These are phyloP conservation scores for Microplitis mediator DNA, from an alignment of 1,140 invertebrate species.

Conservation along the genomic window DNA sequence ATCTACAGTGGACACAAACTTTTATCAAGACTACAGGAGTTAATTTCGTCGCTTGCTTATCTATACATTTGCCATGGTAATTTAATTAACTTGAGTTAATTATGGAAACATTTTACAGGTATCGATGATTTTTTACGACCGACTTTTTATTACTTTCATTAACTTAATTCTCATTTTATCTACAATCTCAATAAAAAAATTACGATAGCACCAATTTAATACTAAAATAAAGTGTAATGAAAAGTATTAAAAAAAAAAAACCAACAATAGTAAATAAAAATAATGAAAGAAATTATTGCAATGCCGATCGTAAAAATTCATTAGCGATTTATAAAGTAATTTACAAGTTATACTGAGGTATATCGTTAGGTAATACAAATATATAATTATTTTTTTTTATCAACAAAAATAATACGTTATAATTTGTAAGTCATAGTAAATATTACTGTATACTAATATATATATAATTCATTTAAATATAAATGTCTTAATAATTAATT, in stretches of 20 bases:
- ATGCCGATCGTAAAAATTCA: slow-evolving; percentile 1
- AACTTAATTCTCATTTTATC: no score
- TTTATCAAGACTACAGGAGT: no score
- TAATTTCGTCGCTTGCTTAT: neutral
- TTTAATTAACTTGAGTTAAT: slow-evolving; percentile 50
- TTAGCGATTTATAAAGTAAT: slow-evolving; percentile 34
- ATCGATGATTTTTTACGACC: neutral
- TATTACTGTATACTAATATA: neutral
- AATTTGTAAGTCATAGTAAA: slow-evolving; percentile 9
- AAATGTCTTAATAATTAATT: neutral
- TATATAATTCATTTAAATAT: no score
- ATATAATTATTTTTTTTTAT: slow-evolving; percentile 36
- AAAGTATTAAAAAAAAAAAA: neutral
- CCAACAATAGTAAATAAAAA: slow-evolving; percentile 19
- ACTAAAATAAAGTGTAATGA: neutral
- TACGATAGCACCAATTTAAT: slow-evolving; percentile 11
- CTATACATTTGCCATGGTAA: neutral
- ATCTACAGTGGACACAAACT: no score
- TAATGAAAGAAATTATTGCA: neutral
- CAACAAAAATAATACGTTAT: slow-evolving; percentile 25
- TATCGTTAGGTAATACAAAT: slow-evolving; percentile 51
- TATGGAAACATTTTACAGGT: slow-evolving; percentile 40
- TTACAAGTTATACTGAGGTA: slow-evolving; percentile 53
- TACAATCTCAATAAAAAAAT: neutral
- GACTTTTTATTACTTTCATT: neutral